Evolutionary conservation across 2,888 invertebrate genomes (phyloP).

Genomic region (Cremastinae sp.): DNA sequence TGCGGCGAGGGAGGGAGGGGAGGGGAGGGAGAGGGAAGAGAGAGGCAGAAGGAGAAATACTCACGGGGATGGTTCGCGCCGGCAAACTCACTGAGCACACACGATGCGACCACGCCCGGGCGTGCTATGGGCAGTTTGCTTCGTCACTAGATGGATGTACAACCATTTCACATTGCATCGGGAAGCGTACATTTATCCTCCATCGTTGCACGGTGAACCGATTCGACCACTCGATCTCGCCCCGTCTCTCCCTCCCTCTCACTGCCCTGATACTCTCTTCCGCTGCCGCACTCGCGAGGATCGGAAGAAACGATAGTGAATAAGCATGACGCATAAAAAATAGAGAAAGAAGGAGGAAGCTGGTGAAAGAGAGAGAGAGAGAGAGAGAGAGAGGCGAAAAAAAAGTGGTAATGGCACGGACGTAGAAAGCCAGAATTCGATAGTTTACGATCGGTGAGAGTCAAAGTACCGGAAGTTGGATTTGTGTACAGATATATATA

Average conservation of each 20-base stretch:
- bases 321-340: slow-evolving; percentile 26
- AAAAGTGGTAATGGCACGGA: background rate
- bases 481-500: background rate
- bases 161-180: slow-evolving; percentile 34
- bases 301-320: slow-evolving; percentile 56
- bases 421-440: slow-evolving; percentile 9
- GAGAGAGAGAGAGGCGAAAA: no score
- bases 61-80: slow-evolving; percentile 50
- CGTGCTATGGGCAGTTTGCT: slow-evolving; percentile 47
- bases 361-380: background rate
- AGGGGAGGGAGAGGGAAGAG: background rate
- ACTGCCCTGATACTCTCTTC: background rate
- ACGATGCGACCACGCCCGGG: slow-evolving; percentile 53
- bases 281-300: slow-evolving; percentile 31
- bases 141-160: slow-evolving; percentile 54
- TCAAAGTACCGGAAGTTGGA: slow-evolving; percentile 37
- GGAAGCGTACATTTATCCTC: slow-evolving; percentile 56
- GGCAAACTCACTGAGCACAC: slow-evolving; percentile 28
- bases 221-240: slow-evolving; percentile 29
- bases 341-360: slow-evolving; percentile 4
- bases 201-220: slow-evolving; percentile 39
- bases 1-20: slow-evolving; percentile 1
- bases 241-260: background rate
- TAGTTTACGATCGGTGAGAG: slow-evolving; percentile 41
- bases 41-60: slow-evolving; percentile 43